These are phyloP conservation scores for Mesocentrotus franciscanus DNA, from an alignment of 53 echinoderm and acorn worm species.

Conservation along the genomic window DNA sequence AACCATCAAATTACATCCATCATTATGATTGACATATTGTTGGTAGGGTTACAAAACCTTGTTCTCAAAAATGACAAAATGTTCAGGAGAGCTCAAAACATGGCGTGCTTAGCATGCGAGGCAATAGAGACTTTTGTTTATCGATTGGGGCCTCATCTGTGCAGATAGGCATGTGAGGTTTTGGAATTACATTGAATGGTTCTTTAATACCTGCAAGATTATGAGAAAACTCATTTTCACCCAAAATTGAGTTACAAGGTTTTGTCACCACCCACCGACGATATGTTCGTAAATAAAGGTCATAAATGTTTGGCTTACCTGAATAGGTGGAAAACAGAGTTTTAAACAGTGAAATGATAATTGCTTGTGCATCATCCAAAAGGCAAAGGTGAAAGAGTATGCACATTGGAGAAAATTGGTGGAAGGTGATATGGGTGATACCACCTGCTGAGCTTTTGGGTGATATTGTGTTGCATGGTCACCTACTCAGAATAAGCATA, in stretches of 20 bases:
- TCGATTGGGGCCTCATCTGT: not conserved
- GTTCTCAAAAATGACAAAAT: not conserved
- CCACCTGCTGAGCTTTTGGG: too few species aligned
- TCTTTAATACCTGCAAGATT: not conserved
- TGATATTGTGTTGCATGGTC: too few species aligned
- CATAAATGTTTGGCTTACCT: not conserved
- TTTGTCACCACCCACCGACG: not conserved
- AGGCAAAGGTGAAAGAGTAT: too few species aligned
- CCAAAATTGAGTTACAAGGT: not conserved
- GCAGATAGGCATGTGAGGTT: not conserved
- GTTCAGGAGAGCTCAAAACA: not conserved
- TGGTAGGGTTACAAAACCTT: not conserved
- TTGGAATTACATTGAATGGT: not conserved
- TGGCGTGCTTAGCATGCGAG: not conserved
- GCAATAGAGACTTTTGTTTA: not conserved
- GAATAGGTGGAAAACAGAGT: not conserved
- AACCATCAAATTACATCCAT: not conserved
- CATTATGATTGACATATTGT: not conserved
- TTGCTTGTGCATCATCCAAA: not conserved
- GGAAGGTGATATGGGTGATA: too few species aligned
- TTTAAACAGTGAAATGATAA: not conserved
- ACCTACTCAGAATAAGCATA: too few species aligned
- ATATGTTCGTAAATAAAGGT: not conserved
- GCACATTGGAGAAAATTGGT: too few species aligned
- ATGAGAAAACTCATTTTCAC: not conserved